These are phyloP conservation scores for Podarcis siculus DNA, from an alignment of 2,797 vertebrate genomes.

Conservation along the genomic window DNA sequence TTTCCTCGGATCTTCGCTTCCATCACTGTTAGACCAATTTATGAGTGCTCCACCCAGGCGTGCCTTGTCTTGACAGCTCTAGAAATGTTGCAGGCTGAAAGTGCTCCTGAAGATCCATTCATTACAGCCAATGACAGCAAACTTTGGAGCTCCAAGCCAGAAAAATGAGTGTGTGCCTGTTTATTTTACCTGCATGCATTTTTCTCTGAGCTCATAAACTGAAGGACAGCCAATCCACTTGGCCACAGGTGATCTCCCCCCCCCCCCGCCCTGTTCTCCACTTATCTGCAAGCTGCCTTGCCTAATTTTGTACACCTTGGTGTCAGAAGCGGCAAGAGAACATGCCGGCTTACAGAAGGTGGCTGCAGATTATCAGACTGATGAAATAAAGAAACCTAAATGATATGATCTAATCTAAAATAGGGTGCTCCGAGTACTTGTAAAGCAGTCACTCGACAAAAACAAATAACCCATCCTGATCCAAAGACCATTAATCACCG, in stretches of 20 bases:
- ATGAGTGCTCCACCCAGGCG: too few relatives aligned
- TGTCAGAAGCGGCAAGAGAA: neutral
- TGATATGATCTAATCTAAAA: conserved; percentile 35
- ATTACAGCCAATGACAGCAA: too few relatives aligned
- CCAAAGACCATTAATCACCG: conserved; percentile 38
- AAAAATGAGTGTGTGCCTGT: neutral
- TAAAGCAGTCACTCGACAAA: neutral
- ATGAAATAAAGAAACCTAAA: neutral
- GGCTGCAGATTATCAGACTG: neutral
- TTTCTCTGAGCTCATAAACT: neutral
- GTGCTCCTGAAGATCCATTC: too few relatives aligned
- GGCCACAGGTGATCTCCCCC: neutral
- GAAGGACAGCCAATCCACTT: neutral
- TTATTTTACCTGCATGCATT: neutral
- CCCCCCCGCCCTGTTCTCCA: too few relatives aligned
- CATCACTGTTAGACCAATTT: too few relatives aligned
- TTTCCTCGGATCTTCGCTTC: too few relatives aligned
- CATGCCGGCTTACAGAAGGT: neutral
- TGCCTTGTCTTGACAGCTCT: too few relatives aligned
- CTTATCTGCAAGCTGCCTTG: neutral
- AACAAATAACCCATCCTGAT: conserved; percentile 40
- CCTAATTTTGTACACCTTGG: neutral
- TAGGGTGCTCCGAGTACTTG: neutral
- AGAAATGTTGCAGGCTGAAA: too few relatives aligned
- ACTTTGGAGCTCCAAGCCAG: neutral